These are phyloP conservation scores for Sphinx pinastri DNA, from an alignment of 2,888 invertebrate species.

Conservation along the genomic window DNA sequence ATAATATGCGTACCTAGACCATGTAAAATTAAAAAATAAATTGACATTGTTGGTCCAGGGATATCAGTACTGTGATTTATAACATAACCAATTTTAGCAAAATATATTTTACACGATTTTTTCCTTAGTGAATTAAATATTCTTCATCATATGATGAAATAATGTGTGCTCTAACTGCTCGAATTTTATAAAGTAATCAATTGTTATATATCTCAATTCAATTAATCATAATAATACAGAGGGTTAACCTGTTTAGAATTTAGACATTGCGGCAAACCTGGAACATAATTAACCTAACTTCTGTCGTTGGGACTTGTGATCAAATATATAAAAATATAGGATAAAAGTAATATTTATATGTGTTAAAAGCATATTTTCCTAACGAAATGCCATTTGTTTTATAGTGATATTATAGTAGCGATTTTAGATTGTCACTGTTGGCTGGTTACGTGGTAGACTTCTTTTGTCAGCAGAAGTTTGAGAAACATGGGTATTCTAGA, in stretches of 20 bases:
- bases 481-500: constrained; percentile 97
- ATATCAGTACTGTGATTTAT: not conserved
- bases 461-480: constrained; percentile 40
- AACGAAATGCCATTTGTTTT: constrained; percentile 38
- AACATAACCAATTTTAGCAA: not conserved
- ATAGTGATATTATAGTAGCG: constrained; percentile 28
- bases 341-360: constrained; percentile 11
- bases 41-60: constrained; percentile 1
- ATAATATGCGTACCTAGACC: not conserved
- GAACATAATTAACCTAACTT: constrained; percentile 43
- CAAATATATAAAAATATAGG: constrained; percentile 15
- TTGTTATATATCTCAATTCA: too few relatives aligned
- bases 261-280: constrained; percentile 26
- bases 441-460: constrained; percentile 51
- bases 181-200: too few relatives aligned
- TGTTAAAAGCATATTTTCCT: not conserved
- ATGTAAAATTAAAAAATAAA: not conserved
- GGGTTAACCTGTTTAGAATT: not conserved
- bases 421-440: constrained; percentile 23
- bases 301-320: constrained; percentile 34
- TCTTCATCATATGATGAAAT: too few relatives aligned
- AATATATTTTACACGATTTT: not conserved
- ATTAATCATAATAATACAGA: too few relatives aligned
- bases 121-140: too few relatives aligned
- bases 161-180: too few relatives aligned